Evolutionary conservation across 2,888 invertebrate genomes (phyloP).

Genomic region (Meteorus cinctellus): DNA sequence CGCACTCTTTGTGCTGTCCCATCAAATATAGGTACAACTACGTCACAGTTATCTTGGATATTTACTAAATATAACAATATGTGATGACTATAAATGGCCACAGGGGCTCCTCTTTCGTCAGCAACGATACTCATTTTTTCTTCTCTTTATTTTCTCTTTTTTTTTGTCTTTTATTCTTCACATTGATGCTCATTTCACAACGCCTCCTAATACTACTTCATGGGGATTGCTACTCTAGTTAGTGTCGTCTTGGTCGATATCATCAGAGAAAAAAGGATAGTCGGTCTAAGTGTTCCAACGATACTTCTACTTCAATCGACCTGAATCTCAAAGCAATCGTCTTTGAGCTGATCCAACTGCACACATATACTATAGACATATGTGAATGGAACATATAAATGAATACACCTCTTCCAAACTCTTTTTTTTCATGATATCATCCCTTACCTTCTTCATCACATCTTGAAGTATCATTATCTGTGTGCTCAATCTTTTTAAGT

Average conservation of each 20-base stretch:
- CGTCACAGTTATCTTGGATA: slow-evolving; percentile 14
- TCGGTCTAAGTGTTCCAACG: slow-evolving; percentile 33
- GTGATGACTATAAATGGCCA: slow-evolving; percentile 20
- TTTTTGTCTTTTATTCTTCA: slow-evolving; percentile 10
- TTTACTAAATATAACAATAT: slow-evolving; percentile 19
- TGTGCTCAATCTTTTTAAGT: neutral
- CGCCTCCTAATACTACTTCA: slow-evolving; percentile 15
- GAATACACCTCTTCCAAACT: neutral
- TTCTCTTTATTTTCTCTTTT: neutral
- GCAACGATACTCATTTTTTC: slow-evolving; percentile 15
- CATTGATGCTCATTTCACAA: slow-evolving; percentile 10
- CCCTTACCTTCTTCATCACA: neutral
- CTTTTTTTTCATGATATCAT: neutral
- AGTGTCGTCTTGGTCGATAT: slow-evolving; percentile 18
- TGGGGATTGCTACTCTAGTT: slow-evolving; percentile 26
- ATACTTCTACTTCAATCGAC: slow-evolving; percentile 50
- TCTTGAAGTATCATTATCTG: neutral
- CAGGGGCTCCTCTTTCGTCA: neutral
- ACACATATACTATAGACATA: neutral
- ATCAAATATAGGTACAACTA: slow-evolving; percentile 5
- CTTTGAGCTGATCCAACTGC: slow-evolving; percentile 37
- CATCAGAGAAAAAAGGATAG: neutral
- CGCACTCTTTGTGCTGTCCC: neutral
- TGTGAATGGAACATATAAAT: slow-evolving; percentile 17
- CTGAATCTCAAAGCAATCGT: slow-evolving; percentile 43